These are phyloP conservation scores for Jaculus jaculus DNA, from an alignment of 2,113 vertebrate species.

Conservation along the genomic window DNA sequence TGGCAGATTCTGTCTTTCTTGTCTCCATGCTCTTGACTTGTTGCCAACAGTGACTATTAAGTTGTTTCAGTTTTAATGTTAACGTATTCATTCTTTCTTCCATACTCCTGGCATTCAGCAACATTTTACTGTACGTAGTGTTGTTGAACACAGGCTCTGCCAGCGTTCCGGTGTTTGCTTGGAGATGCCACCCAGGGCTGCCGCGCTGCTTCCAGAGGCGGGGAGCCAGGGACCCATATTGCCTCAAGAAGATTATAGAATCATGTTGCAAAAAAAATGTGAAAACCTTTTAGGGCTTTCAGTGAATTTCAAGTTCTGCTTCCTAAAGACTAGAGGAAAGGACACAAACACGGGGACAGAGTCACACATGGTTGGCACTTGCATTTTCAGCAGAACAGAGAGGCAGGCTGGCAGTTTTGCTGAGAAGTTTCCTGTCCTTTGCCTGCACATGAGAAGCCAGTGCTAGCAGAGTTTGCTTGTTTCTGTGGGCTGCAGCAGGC, in stretches of 20 bases:
- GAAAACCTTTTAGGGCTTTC: background rate
- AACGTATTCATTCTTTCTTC: background rate
- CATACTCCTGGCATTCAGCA: background rate
- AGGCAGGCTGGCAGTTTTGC: background rate
- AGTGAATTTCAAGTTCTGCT: background rate
- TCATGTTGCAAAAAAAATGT: background rate
- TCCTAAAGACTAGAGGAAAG: background rate
- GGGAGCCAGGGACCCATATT: too few relatives aligned
- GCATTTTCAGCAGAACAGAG: background rate
- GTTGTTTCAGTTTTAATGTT: slow-evolving; percentile 16
- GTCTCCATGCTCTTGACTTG: background rate
- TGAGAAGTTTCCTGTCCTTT: background rate
- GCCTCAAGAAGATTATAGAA: background rate
- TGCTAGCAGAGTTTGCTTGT: background rate
- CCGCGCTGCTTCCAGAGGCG: too few relatives aligned
- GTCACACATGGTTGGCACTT: too few relatives aligned
- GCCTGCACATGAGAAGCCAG: background rate
- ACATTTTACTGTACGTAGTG: background rate
- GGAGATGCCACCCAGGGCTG: background rate
- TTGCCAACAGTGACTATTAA: background rate
- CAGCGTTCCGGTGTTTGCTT: too few relatives aligned
- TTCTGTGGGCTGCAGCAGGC: background rate
- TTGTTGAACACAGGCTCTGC: background rate
- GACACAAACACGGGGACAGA: too few relatives aligned
- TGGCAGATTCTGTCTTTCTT: background rate